phyloP scores from a whole-genome alignment of 2,113 vertebrate species.

The Pagrus major region DNA sequence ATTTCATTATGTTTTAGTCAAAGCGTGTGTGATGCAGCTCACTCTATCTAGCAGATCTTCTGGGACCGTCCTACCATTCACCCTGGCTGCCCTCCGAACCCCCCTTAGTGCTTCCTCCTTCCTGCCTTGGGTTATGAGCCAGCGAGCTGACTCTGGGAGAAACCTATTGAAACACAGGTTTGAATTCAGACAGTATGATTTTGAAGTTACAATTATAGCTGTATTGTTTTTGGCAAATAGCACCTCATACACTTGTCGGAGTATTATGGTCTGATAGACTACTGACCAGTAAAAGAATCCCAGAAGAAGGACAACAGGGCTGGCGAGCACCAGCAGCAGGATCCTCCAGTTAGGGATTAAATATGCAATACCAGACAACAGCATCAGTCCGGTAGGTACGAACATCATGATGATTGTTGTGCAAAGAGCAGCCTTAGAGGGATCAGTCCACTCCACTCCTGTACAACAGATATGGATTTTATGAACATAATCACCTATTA shows the following conservation, averaged over 20 bases:
- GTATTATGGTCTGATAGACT: not conserved
- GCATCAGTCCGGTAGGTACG: slow-evolving; percentile 78
- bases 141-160: slow-evolving; percentile 90
- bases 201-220: not conserved
- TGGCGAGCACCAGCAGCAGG: slow-evolving; percentile 76
- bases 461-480: not conserved
- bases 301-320: slow-evolving; percentile 61
- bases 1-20: not conserved
- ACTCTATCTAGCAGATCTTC: slow-evolving; percentile 85
- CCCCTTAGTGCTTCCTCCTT: slow-evolving; percentile 84
- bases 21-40: slow-evolving; percentile 12
- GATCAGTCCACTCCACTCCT: slow-evolving; percentile 87
- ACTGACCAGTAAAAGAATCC: not conserved
- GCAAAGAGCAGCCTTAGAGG: slow-evolving; percentile 79
- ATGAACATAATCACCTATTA: too few relatives aligned
- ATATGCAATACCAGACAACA: slow-evolving; percentile 87
- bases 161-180: slow-evolving; percentile 73
- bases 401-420: slow-evolving; percentile 35
- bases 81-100: slow-evolving; percentile 84
- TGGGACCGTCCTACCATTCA: slow-evolving; percentile 82
- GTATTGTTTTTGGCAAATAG: not conserved
- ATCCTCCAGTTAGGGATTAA: slow-evolving; percentile 87
- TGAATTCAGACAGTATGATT: not conserved
- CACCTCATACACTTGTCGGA: not conserved
- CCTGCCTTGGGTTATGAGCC: slow-evolving; percentile 87